Base-by-base conservation (phyloP, 2,888 invertebrate species). In the Odontocerum albicorne region DNA sequence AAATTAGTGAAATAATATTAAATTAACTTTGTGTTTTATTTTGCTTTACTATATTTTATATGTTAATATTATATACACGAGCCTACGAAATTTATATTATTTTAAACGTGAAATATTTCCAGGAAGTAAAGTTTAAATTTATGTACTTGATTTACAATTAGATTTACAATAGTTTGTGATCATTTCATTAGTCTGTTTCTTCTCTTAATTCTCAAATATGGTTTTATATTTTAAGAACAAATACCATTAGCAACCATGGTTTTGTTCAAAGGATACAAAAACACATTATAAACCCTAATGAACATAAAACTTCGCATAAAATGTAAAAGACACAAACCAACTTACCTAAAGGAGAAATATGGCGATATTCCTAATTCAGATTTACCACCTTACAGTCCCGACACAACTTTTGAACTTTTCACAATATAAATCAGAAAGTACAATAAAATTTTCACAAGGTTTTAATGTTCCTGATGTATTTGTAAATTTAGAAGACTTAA, bases 281-380 rank as follows among this genome's bases (percentile, higher is more conserved):
- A 40, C 40, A 40, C 40, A 13, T 40, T 40, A 40, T 21, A 40
- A 40, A 8, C 20, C 3, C 13, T 40, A 43, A 51, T 36, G 43
- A 51, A 17, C 36, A 17, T 7, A 35, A 36, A 51, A 51, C 44
- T 35, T 43, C 36, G 3, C 16, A 10, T n/a, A 20, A 51, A 50
- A 44, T 43, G 17, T 51, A 33, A 45, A 51, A 40, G 40, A 51
- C 51, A 43, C 17, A 44, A 43, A 43, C 43, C 51, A 51, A 51
- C 51, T 51, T 40, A 51, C 51, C 51, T 51, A 32, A 51, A 31
- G n/a, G 51, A 51, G 51, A 51, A 35, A 51, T 51, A 51, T 36
- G 33, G 49, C 38, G 15, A 16, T 8, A 15, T 51, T 43, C 51
- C 39, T 51, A 51, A 51, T 51, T 51, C 36, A 51, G 27, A 51